A percentile compares a stretch with the other conserved stretches of the same genome.
Conservation (phyloP, 2,797 vertebrate species). For the Hippocampus kuda region DNA sequence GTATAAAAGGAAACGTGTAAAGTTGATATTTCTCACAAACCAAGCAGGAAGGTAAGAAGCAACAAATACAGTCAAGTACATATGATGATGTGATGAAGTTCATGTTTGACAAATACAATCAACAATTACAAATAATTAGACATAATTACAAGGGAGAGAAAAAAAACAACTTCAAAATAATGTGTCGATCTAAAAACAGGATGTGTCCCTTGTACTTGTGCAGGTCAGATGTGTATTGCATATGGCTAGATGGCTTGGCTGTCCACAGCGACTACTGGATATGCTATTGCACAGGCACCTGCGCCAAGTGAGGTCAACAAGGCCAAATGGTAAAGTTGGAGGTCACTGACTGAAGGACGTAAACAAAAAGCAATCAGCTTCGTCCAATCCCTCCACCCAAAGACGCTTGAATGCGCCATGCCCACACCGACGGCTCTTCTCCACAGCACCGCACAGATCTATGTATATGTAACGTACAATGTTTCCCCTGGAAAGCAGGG, state of each 20-base stretch:
- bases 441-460: constrained; percentile 21
- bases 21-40: constrained; percentile 44
- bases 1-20: constrained; percentile 21
- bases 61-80: constrained; percentile 36
- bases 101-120: constrained; percentile 50
- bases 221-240: constrained; percentile 24
- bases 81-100: constrained; percentile 37
- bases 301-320: constrained; percentile 38
- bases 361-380: constrained; percentile 45
- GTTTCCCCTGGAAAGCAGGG: constrained; percentile 44
- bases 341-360: constrained; percentile 31
- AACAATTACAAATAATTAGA: constrained; percentile 56
- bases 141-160: constrained; percentile 44
- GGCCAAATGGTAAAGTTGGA: constrained; percentile 49
- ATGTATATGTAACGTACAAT: constrained; percentile 33
- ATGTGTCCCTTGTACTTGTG: constrained; percentile 44
- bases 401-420: constrained; percentile 15
- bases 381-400: constrained; percentile 25
- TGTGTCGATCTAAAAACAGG: constrained; percentile 9
- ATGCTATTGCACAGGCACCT: constrained; percentile 52
- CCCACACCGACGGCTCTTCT: constrained; percentile 24
- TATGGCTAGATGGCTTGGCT: constrained; percentile 47
- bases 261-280: constrained; percentile 43
- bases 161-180: constrained; percentile 31
- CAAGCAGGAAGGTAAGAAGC: constrained; percentile 33